Percentiles rank a stretch among this genome's conserved stretches.
Evolutionary conservation across 2,113 vertebrate species (phyloP).

Genomic region (Neolamprologus toae): DNA sequence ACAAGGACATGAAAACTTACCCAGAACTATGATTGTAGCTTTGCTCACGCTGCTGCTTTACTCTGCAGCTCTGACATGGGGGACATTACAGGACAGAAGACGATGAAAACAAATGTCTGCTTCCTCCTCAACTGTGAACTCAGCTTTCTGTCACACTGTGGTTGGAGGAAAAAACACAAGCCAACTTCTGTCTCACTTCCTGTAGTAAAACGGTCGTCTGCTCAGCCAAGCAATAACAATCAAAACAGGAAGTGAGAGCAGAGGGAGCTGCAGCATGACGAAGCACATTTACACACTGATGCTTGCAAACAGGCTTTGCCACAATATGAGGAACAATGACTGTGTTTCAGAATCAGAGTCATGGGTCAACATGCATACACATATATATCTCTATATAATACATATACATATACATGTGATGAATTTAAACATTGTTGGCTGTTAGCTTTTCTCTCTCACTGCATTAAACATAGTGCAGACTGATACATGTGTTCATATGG

Average conservation of each 20-base stretch:
- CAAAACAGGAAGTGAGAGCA: slow-evolving; percentile 4
- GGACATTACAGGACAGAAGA: neutral
- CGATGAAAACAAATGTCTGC: neutral
- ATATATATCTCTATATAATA: neutral
- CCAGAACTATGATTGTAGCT: neutral
- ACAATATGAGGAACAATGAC: neutral
- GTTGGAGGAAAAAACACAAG: neutral
- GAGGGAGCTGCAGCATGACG: neutral
- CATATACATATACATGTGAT: neutral
- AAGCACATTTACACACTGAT: neutral
- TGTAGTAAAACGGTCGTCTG: slow-evolving; percentile 30
- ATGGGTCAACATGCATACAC: neutral
- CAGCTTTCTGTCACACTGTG: neutral
- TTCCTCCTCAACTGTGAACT: neutral
- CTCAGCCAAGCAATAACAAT: neutral
- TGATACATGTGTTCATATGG: neutral
- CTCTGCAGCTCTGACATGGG: neutral
- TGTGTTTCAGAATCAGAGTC: neutral
- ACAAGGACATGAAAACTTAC: neutral
- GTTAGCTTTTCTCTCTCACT: neutral
- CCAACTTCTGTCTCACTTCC: slow-evolving; percentile 13
- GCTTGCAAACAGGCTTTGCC: neutral
- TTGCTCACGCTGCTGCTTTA: neutral
- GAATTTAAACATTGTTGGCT: neutral
- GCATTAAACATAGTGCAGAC: neutral